Base-by-base conservation (phyloP, 2,113 vertebrate genomes). In the Pyrgilauda ruficollis region DNA sequence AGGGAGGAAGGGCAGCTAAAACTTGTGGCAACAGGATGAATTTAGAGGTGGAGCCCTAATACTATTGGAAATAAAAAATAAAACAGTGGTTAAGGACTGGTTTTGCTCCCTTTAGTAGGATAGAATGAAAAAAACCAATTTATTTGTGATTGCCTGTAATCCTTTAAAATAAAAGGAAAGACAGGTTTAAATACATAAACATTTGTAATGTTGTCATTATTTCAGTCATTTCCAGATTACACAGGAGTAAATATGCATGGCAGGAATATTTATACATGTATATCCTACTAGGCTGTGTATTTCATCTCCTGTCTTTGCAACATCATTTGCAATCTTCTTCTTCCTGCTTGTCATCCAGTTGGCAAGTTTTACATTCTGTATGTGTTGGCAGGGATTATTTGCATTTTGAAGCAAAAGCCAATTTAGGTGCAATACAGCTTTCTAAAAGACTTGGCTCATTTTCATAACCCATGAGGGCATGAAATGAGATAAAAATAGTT, bases 391-490 rank as follows among this genome's bases (percentile, higher is more conserved):
- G 46, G 37, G 55, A 74, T 84, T 64, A 94, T 84, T 91, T 86
- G 63, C 41, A 76, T 96, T 86, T 90, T 80, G 59, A 92, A 46
- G 50, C 63, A 92, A 88, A 91, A 92, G 56, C 49, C 78, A 92
- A 61, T 93, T 95, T 87, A 96, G 92, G 79, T 79, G 53, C 33
- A 83, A 50, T 82, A 43, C 44, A 84, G 37, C 39, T 63, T 81
- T 61, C 35, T 82, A 58, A 85, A 72, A 92, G 62, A 61, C 35
- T 85, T 88, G 49, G 27, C 80, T 83, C 67, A 31, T 90, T 93
- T 90, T 92, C 68, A 68, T 95, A 75, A 91, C 43, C 69, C 56
- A 72, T 4, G 33, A 91, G 52, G 77, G 69, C 46, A 84, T 64
- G 72, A 80, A 93, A 78, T 46, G 44, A 81, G 39, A 69, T 41